Evolutionary conservation across 2,113 vertebrate species (phyloP).

Genomic region (Cinclus mexicanus): DNA sequence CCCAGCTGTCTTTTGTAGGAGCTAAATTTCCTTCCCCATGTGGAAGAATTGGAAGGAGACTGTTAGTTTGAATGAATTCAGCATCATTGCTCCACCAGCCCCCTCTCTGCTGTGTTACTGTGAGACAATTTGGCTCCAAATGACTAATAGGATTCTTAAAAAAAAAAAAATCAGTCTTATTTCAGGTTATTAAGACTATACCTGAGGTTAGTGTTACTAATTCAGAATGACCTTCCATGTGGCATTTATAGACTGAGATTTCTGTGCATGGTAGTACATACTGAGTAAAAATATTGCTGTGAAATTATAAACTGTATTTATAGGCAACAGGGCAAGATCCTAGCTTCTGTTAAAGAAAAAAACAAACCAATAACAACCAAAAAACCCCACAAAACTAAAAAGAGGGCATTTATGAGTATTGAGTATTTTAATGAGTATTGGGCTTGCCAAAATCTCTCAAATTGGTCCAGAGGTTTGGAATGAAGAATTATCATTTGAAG

Average conservation of each 20-base stretch:
- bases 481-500: slow-evolving; percentile 46
- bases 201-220: slow-evolving; percentile 22
- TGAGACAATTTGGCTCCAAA: not conserved
- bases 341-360: slow-evolving; percentile 19
- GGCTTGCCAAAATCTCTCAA: slow-evolving; percentile 38
- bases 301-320: slow-evolving; percentile 21
- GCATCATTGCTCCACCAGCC: not conserved
- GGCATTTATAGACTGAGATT: slow-evolving; percentile 17
- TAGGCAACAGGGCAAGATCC: not conserved
- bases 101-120: not conserved
- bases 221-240: not conserved
- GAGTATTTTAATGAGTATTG: slow-evolving; percentile 7
- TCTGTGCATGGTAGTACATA: not conserved
- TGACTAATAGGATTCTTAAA: not conserved
- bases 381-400: not conserved
- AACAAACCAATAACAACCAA: not conserved
- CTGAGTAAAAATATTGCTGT: not conserved
- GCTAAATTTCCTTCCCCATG: not conserved
- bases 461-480: slow-evolving; percentile 39
- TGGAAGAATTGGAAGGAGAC: not conserved
- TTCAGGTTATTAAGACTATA: not conserved
- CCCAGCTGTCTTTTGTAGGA: not conserved
- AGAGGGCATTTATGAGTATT: slow-evolving; percentile 7
- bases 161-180: not conserved
- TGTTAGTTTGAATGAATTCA: not conserved